Conservation (phyloP, 1,140 invertebrate species). For the Saxidomus purpurata region DNA sequence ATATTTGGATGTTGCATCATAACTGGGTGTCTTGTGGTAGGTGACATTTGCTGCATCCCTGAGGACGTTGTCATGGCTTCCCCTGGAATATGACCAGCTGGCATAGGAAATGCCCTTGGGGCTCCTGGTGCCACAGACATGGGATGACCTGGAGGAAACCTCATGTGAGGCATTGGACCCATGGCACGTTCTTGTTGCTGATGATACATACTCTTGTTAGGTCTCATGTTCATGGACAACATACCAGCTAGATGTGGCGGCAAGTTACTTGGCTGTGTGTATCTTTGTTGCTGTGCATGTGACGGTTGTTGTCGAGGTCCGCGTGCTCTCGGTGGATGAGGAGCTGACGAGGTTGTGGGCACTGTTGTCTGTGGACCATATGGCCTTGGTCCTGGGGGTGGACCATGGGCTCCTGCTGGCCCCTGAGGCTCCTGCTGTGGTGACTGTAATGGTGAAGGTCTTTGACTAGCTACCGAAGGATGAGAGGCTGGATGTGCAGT, state of each 20-base stretch:
- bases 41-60: slow-evolving; percentile 55
- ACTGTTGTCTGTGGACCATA: not conserved
- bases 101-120: slow-evolving; percentile 33
- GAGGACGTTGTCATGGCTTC: slow-evolving; percentile 38
- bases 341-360: not conserved
- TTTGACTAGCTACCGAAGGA: not conserved
- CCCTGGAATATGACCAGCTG: slow-evolving; percentile 18
- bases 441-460: not conserved
- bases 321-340: slow-evolving; percentile 9
- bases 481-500: not conserved
- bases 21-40: slow-evolving; percentile 41
- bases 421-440: slow-evolving; percentile 17
- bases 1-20: slow-evolving; percentile 58
- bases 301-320: slow-evolving; percentile 24
- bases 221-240: slow-evolving; percentile 45
- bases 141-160: slow-evolving; percentile 36
- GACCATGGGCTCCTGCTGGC: not conserved
- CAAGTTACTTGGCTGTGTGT: slow-evolving; percentile 57
- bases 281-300: slow-evolving; percentile 42
- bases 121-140: slow-evolving; percentile 23
- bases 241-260: slow-evolving; percentile 59
- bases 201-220: slow-evolving; percentile 37
- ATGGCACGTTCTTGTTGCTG: slow-evolving; percentile 29
- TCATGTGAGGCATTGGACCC: slow-evolving; percentile 35
- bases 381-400: slow-evolving; percentile 17